Conservation (phyloP, 2,888 invertebrate genomes). For the Polymixis lichenea region DNA sequence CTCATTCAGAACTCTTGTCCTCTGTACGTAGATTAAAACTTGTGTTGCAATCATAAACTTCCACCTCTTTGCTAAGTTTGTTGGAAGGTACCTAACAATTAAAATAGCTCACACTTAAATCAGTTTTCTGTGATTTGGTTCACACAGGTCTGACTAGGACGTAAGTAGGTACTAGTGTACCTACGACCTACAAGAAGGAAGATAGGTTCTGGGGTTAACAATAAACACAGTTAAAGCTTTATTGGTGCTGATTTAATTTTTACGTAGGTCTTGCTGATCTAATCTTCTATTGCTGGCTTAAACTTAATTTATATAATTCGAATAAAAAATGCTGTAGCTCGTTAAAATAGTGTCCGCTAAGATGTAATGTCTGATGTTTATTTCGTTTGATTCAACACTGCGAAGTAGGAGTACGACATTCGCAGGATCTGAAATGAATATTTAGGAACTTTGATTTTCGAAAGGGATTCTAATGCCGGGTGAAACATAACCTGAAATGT, state of each 20-base stretch:
- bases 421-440: constrained; percentile 79
- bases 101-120: constrained; percentile 29
- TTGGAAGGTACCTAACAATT: constrained; percentile 27
- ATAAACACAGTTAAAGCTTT: not conserved
- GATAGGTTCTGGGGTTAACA: no score
- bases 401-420: constrained; percentile 86
- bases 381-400: constrained; percentile 79
- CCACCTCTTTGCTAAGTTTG: constrained; percentile 21
- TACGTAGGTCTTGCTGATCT: not conserved
- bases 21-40: not conserved
- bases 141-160: constrained; percentile 1
- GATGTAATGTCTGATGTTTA: constrained; percentile 2
- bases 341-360: not conserved
- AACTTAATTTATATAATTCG: not conserved
- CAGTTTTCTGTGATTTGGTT: constrained; percentile 35
- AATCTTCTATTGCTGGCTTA: not conserved
- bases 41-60: constrained; percentile 37
- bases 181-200: not conserved
- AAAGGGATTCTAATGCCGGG: no score
- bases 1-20: no score
- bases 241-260: constrained; percentile 10
- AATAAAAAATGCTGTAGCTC: not conserved
- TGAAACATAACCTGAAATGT: no score
- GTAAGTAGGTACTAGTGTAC: no score
- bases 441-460: no score